Conservation (phyloP, 1,140 invertebrate species). For the Lucilia sericata region DNA sequence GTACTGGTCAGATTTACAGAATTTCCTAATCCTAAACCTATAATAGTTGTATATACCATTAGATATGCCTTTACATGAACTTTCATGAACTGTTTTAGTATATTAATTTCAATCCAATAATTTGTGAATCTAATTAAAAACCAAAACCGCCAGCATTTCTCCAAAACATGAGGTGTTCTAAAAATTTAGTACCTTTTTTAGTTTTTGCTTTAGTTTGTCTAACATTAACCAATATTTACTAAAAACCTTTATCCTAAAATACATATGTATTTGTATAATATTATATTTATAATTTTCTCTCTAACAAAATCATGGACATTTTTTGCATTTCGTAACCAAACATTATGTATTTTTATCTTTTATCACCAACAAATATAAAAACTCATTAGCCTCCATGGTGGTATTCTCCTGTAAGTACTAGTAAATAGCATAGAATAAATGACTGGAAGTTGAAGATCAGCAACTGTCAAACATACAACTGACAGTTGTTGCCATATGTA, state of each 20-base stretch:
- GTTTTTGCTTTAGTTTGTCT: not conserved
- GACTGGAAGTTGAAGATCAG: no score
- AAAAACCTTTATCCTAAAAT: not conserved
- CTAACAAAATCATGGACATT: slow-evolving; percentile 8
- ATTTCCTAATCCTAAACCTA: no score
- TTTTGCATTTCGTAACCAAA: slow-evolving; percentile 11
- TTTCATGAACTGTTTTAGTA: no score
- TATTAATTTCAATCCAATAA: no score
- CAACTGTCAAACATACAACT: no score
- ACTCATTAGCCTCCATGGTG: slow-evolving; percentile 83
- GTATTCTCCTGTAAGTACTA: slow-evolving; percentile 87
- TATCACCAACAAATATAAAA: slow-evolving; percentile 45
- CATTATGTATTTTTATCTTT: slow-evolving; percentile 27
- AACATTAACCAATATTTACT: not conserved
- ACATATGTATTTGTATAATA: not conserved
- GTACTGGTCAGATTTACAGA: no score
- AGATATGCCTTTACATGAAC: no score
- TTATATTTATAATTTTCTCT: not conserved
- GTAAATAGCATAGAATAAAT: slow-evolving; percentile 14
- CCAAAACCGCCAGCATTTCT: not conserved
- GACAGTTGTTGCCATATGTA: no score
- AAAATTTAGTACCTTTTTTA: not conserved
- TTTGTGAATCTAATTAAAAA: no score
- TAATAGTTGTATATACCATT: no score
- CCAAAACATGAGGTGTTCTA: not conserved